These are phyloP conservation scores for Cyphomyrus discorhynchus DNA, from an alignment of 2,113 vertebrate species.

Conservation along the genomic window DNA sequence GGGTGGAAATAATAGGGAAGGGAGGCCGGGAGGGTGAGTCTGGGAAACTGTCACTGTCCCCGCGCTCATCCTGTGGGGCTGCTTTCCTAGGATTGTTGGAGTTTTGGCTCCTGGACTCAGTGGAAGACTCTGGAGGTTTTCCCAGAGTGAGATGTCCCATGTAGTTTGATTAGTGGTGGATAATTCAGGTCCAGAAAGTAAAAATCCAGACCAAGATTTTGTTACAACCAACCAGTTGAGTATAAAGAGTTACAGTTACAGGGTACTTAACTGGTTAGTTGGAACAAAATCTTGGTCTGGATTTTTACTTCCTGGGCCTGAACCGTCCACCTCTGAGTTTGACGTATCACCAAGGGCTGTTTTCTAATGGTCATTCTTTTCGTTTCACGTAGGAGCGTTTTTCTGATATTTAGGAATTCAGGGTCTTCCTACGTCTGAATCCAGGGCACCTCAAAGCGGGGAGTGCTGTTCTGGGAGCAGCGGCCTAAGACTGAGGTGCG, in stretches of 20 bases:
- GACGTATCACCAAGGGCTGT: background rate
- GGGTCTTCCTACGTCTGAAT: background rate
- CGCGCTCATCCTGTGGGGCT: background rate
- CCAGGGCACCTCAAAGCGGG: background rate
- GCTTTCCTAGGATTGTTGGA: background rate
- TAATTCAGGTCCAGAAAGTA: background rate
- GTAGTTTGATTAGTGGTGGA: background rate
- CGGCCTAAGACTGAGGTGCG: background rate
- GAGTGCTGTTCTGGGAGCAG: background rate
- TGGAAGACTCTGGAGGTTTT: background rate
- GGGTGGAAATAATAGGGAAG: background rate
- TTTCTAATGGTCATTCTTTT: background rate
- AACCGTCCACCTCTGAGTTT: background rate
- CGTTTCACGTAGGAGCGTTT: background rate
- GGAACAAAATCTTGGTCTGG: background rate
- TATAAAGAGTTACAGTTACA: background rate
- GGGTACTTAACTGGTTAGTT: background rate
- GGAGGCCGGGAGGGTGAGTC: background rate
- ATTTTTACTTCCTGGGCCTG: background rate
- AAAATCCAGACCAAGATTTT: background rate
- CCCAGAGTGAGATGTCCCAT: background rate
- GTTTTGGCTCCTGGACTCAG: background rate
- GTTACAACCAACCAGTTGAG: background rate
- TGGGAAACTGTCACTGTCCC: background rate
- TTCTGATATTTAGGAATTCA: background rate